Percentiles rank a stretch among this genome's conserved stretches.
These are phyloP conservation scores for Tangara arthus DNA, from an alignment of 2,797 vertebrate genomes.

Conservation along the genomic window DNA sequence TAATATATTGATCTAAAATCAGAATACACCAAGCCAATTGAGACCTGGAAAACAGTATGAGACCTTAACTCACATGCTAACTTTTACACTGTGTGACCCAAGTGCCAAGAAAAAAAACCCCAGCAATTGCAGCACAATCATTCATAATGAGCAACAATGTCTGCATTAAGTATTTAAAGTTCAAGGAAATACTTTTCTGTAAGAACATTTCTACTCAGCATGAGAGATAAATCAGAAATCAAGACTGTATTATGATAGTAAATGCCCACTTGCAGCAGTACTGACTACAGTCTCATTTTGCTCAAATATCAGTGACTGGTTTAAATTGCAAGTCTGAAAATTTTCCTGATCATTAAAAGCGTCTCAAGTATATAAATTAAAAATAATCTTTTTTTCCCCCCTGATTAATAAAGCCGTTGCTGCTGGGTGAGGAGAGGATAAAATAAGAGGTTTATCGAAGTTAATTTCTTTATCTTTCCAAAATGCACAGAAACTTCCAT, in stretches of 20 bases:
- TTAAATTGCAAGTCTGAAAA: not conserved
- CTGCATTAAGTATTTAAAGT: not conserved
- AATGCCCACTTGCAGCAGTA: not conserved
- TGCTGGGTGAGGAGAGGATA: rapidly evolving
- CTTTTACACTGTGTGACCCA: not conserved
- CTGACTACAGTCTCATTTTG: not conserved
- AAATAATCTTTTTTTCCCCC: rapidly evolving
- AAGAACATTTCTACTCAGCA: not conserved
- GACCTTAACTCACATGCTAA: not conserved
- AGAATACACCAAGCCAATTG: not conserved
- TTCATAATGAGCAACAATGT: not conserved
- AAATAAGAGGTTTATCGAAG: not conserved
- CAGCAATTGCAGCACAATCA: not conserved
- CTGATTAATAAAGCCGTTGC: not conserved
- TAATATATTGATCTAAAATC: not conserved
- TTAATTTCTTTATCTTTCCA: not conserved
- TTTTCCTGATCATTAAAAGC: not conserved
- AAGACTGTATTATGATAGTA: not conserved
- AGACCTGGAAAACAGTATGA: not conserved
- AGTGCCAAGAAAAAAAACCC: not conserved
- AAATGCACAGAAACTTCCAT: not conserved
- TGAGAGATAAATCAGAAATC: not conserved
- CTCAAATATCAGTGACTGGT: not conserved
- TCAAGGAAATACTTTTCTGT: not conserved
- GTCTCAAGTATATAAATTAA: not conserved